Percentiles rank a stretch among this genome's conserved stretches.
Conservation (phyloP, 2,888 invertebrate species). For the Conchocele bisecta region DNA sequence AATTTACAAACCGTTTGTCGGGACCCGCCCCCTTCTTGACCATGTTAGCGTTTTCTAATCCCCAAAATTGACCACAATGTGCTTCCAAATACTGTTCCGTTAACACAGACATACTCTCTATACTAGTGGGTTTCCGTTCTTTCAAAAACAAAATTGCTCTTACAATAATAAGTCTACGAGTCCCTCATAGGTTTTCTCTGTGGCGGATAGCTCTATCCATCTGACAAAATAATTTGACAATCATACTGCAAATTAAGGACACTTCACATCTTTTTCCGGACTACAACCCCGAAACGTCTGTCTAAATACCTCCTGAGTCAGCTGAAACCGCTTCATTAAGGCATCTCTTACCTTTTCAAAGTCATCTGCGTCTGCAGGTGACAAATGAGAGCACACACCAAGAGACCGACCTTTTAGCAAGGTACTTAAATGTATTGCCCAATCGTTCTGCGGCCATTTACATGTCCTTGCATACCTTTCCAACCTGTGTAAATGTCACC, state of each 20-base stretch:
- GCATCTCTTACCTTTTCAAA: constrained; percentile 6
- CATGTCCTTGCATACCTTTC: not conserved
- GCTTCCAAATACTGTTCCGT: constrained; percentile 36
- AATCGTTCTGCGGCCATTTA: not conserved
- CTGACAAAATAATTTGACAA: constrained; percentile 7
- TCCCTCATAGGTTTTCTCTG: not conserved
- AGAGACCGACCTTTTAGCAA: constrained; percentile 3
- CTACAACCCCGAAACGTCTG: not conserved
- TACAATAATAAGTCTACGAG: constrained; percentile 3
- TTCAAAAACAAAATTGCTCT: constrained; percentile 21
- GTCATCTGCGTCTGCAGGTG: not conserved
- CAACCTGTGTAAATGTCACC: constrained; percentile 6
- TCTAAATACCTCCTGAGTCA: constrained; percentile 20
- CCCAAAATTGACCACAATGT: constrained; percentile 4
- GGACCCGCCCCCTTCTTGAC: no score
- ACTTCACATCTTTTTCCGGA: not conserved
- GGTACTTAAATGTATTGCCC: constrained; percentile 4
- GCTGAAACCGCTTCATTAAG: constrained; percentile 6
- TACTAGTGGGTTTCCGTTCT: constrained; percentile 8
- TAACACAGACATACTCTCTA: constrained; percentile 6
- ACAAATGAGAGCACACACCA: not conserved
- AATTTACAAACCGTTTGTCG: no score
- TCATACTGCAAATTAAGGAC: constrained; percentile 1
- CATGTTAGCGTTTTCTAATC: no score
- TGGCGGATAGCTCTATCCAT: not conserved